A percentile compares a stretch with the other conserved stretches of the same genome.
Evolutionary conservation across 2,797 vertebrate genomes (phyloP).

Genomic region (Neosalanx taihuensis): DNA sequence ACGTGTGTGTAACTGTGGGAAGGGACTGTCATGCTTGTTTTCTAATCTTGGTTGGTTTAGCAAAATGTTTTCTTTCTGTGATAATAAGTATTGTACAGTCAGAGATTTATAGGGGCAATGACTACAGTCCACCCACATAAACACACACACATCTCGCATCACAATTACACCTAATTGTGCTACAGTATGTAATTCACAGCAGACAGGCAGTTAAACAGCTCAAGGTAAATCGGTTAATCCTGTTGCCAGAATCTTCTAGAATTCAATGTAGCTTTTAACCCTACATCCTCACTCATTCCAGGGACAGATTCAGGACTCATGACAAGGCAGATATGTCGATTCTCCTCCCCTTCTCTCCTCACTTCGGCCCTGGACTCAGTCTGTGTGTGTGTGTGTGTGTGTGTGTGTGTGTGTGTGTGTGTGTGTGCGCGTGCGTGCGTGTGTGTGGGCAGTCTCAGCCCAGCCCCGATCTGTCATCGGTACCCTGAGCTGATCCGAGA

Average conservation of each 20-base stretch:
- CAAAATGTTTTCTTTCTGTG: conserved; percentile 57
- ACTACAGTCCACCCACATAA: conserved; percentile 32
- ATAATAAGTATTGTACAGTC: conserved; percentile 61
- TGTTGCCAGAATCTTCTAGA: not conserved
- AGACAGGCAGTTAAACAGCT: too few species aligned
- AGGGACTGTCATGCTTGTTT: conserved; percentile 59
- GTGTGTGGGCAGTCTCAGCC: not conserved
- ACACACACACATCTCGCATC: conserved; percentile 5
- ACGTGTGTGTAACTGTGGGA: conserved; percentile 30
- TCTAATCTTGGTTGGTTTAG: conserved; percentile 56
- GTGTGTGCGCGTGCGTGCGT: conserved; percentile 1
- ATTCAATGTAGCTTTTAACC: not conserved
- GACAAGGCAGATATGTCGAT: not conserved
- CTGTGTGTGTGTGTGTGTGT: conserved; percentile 11
- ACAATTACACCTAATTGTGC: not conserved
- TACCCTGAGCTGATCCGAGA: not conserved
- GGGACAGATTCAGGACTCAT: not conserved
- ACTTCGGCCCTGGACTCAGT: conserved; percentile 40
- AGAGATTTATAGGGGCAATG: conserved; percentile 52
- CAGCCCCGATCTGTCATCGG: not conserved
- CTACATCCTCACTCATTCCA: not conserved
- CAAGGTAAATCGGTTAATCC: not conserved
- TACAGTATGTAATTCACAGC: not conserved
- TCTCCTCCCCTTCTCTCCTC: conserved; percentile 23
- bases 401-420: conserved; percentile 10